These are phyloP conservation scores for Scophthalmus maximus DNA, from an alignment of 2,113 vertebrate species.

Conservation along the genomic window DNA sequence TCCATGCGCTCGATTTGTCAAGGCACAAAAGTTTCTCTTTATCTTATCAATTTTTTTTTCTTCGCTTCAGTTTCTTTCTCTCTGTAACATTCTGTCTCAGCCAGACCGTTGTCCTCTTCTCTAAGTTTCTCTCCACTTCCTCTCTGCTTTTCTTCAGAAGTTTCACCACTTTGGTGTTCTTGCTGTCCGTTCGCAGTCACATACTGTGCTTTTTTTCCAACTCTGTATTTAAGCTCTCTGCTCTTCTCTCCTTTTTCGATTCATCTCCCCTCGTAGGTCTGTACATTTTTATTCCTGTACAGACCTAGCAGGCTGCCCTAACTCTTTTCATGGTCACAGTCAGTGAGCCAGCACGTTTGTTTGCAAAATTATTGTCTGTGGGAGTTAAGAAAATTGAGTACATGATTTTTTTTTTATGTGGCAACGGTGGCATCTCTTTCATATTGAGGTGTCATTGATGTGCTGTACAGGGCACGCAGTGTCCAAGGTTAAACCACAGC, in stretches of 20 bases:
- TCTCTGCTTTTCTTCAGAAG: constrained; percentile 40
- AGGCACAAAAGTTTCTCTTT: constrained; percentile 1
- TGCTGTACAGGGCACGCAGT: constrained; percentile 22
- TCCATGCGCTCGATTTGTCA: constrained; percentile 23
- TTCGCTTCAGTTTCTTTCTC: not conserved
- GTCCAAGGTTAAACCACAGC: constrained; percentile 5
- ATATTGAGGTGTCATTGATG: constrained; percentile 49
- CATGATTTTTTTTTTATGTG: constrained; percentile 20
- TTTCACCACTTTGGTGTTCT: constrained; percentile 49
- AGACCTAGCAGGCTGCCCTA: constrained; percentile 30
- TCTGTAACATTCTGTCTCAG: constrained; percentile 41
- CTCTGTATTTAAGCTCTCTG: constrained; percentile 29
- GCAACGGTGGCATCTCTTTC: constrained; percentile 40
- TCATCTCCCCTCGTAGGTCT: constrained; percentile 27
- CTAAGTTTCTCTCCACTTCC: constrained; percentile 24
- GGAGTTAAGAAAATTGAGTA: constrained; percentile 25
- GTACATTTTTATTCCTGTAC: constrained; percentile 47
- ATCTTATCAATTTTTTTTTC: not conserved
- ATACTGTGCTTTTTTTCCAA: constrained; percentile 51
- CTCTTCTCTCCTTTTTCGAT: constrained; percentile 32
- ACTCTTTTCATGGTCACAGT: constrained; percentile 31
- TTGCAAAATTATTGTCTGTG: constrained; percentile 44
- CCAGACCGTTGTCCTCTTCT: constrained; percentile 15
- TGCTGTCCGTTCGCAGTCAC: constrained; percentile 38
- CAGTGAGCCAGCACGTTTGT: constrained; percentile 50